Evolutionary conservation across 2,888 invertebrate genomes (phyloP).

Genomic region (Melieria picta): DNA sequence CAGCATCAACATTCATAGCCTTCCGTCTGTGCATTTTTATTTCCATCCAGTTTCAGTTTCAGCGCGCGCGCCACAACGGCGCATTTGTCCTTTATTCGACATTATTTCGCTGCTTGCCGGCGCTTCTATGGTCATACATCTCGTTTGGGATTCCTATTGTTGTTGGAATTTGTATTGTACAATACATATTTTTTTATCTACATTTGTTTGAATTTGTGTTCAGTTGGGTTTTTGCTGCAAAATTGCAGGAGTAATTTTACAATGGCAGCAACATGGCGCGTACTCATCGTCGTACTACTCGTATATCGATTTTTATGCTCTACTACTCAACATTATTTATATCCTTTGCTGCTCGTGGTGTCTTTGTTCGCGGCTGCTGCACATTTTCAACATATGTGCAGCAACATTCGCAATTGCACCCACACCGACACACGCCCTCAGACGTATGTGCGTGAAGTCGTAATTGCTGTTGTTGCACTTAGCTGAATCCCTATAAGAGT

Average conservation of each 20-base stretch:
- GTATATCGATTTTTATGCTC: conserved; percentile 35
- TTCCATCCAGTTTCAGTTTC: too few species aligned
- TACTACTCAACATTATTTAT: conserved; percentile 21
- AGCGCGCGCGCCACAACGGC: too few species aligned
- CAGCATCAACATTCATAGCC: background rate
- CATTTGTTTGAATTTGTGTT: background rate
- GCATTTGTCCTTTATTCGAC: too few species aligned
- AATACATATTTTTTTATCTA: background rate
- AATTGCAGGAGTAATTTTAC: background rate
- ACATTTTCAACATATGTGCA: conserved; percentile 2
- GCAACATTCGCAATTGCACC: background rate
- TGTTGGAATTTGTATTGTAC: background rate
- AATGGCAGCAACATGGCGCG: background rate
- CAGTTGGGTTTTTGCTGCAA: background rate
- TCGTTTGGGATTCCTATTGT: too few species aligned
- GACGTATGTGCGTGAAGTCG: background rate
- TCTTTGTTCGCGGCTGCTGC: background rate
- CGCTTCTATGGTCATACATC: too few species aligned
- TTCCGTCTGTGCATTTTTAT: too few species aligned
- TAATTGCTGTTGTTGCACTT: conserved; percentile 28
- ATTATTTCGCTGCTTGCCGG: too few species aligned
- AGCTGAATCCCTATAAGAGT: conserved; percentile 25
- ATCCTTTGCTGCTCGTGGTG: conserved; percentile 9
- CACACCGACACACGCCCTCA: background rate
- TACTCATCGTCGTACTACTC: background rate